Percentiles rank a stretch among this genome's conserved stretches.
Evolutionary conservation across 2,113 vertebrate species (phyloP).

Genomic region (Pterophyllum scalare): DNA sequence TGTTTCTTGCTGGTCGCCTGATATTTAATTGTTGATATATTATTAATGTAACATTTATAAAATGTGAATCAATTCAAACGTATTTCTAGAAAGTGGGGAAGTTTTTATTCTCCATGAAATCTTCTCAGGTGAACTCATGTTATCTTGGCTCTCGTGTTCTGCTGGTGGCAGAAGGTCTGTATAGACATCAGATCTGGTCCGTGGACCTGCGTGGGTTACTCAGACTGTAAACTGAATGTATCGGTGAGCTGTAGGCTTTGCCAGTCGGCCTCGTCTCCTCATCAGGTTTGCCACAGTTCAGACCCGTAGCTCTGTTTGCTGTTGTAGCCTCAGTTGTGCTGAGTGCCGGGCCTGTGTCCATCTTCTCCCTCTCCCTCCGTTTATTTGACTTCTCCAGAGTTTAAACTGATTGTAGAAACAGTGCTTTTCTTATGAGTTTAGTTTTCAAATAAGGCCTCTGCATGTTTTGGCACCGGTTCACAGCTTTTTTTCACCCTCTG

Average conservation of each 20-base stretch:
- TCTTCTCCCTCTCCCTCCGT: slow-evolving; percentile 24
- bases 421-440: slow-evolving; percentile 58
- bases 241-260: slow-evolving; percentile 11
- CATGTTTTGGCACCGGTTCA: slow-evolving; percentile 18
- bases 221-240: slow-evolving; percentile 8
- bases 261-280: background rate
- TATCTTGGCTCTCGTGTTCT: background rate
- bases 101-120: too few relatives aligned
- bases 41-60: background rate
- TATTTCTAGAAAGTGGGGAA: too few relatives aligned
- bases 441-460: slow-evolving; percentile 39
- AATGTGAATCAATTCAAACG: background rate
- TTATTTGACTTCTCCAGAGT: slow-evolving; percentile 71
- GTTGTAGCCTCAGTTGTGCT: slow-evolving; percentile 56
- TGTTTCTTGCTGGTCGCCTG: background rate
- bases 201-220: background rate
- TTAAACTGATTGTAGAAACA: slow-evolving; percentile 55
- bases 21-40: background rate
- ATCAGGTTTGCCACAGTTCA: slow-evolving; percentile 20
- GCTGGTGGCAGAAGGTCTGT: background rate
- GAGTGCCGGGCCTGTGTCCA: slow-evolving; percentile 36
- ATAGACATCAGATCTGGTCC: background rate
- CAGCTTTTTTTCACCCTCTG: slow-evolving; percentile 4
- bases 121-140: background rate
- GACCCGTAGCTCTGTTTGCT: slow-evolving; percentile 62